Conservation (phyloP, 2,797 vertebrate genomes). For the Alouatta caraya region DNA sequence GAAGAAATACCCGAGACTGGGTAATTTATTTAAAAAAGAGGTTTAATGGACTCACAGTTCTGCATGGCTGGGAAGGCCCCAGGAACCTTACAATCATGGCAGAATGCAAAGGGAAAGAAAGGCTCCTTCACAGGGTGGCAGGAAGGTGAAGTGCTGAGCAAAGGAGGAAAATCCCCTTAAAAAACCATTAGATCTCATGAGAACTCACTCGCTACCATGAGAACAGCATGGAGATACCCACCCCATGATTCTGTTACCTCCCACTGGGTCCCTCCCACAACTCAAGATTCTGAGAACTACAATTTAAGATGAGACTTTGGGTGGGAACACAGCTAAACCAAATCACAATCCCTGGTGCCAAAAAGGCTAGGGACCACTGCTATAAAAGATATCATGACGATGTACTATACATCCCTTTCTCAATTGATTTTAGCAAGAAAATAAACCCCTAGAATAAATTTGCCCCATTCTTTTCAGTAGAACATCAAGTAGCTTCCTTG, state of each 20-base stretch:
- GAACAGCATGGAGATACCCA: background rate
- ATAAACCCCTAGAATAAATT: background rate
- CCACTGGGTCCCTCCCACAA: background rate
- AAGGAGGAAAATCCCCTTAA: background rate
- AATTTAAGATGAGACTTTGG: background rate
- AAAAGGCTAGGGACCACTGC: background rate
- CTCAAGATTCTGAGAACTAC: background rate
- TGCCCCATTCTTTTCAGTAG: background rate
- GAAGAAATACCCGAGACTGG: background rate
- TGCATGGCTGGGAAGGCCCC: background rate
- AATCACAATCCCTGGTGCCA: background rate
- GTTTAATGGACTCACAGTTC: background rate
- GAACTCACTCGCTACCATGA: background rate
- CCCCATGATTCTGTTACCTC: background rate
- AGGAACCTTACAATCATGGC: background rate
- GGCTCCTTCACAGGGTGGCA: background rate
- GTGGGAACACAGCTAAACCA: background rate
- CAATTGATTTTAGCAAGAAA: slow-evolving; percentile 6
- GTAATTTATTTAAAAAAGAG: background rate
- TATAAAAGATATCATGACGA: slow-evolving; percentile 30
- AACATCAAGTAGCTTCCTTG: background rate
- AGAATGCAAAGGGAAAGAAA: background rate
- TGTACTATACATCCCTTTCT: background rate
- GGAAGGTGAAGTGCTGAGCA: background rate
- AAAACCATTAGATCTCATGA: background rate